Evolutionary conservation across 2,888 invertebrate species (phyloP).

Genomic region (Muschampia staudingeri): DNA sequence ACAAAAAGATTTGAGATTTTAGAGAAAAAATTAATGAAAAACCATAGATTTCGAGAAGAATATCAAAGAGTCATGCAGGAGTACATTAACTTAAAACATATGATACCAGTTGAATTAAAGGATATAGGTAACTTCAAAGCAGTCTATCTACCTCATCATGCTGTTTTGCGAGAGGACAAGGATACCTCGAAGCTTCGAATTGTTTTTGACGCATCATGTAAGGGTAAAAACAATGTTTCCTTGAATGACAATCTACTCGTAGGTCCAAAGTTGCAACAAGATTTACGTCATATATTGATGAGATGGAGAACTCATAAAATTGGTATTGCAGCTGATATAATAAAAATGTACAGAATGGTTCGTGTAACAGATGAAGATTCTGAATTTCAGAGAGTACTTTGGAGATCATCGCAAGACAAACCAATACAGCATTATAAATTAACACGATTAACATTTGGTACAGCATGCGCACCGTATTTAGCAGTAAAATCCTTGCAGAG

Average conservation of each 20-base stretch:
- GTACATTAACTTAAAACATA: slow-evolving; percentile 24
- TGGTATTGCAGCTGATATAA: slow-evolving; percentile 50
- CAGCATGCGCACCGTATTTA: slow-evolving; percentile 64
- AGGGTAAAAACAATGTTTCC: slow-evolving; percentile 49
- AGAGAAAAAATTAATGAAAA: slow-evolving; percentile 32
- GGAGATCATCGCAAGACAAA: slow-evolving; percentile 49
- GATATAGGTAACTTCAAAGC: not conserved
- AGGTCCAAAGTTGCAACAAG: slow-evolving; percentile 62
- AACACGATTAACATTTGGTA: slow-evolving; percentile 62
- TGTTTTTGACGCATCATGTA: slow-evolving; percentile 45
- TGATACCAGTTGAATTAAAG: not conserved
- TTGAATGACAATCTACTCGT: slow-evolving; percentile 58
- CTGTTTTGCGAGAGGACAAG: not conserved
- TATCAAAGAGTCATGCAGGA: not conserved
- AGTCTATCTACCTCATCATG: slow-evolving; percentile 4
- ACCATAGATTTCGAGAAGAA: not conserved
- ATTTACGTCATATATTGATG: slow-evolving; percentile 55
- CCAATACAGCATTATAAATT: slow-evolving; percentile 56
- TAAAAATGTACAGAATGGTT: slow-evolving; percentile 61
- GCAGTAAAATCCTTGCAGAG: slow-evolving; percentile 58
- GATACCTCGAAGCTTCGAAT: not conserved
- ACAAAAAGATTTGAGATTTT: slow-evolving; percentile 26
- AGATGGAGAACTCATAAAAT: slow-evolving; percentile 44
- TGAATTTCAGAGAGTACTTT: slow-evolving; percentile 58
- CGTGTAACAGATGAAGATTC: slow-evolving; percentile 47